A percentile compares a stretch with the other conserved stretches of the same genome.
Conservation (phyloP, 1,140 invertebrate genomes). For the Pemphigus obesinymphae region DNA sequence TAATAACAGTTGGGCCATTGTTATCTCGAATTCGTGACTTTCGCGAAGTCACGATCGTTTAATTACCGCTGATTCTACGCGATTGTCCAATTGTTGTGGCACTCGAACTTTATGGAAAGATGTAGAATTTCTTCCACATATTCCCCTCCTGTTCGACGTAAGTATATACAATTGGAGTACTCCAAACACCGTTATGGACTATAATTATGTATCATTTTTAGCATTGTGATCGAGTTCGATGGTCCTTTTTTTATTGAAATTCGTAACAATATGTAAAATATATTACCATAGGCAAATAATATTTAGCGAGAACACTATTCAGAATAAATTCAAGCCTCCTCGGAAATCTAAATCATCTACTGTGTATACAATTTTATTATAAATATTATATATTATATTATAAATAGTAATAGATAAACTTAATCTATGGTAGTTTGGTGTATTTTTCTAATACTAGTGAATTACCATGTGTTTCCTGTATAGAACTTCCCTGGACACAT, state of each 20-base stretch:
- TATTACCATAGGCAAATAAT: too few relatives aligned
- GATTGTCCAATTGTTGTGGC: slow-evolving; percentile 28
- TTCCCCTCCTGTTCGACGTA: neutral
- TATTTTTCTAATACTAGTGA: too few relatives aligned
- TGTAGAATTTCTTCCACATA: neutral
- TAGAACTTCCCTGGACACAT: too few relatives aligned
- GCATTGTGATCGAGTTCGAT: neutral
- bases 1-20: slow-evolving; percentile 25
- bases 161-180: neutral
- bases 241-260: neutral
- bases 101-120: slow-evolving; percentile 16
- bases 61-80: slow-evolving; percentile 6
- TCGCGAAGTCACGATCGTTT: slow-evolving; percentile 31
- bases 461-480: too few relatives aligned
- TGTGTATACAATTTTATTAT: too few relatives aligned
- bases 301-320: too few relatives aligned
- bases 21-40: slow-evolving; percentile 31
- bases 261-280: neutral
- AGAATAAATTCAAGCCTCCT: too few relatives aligned
- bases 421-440: too few relatives aligned
- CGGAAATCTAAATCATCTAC: too few relatives aligned
- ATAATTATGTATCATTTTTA: neutral
- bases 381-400: neutral
- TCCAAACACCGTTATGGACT: neutral
- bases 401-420: neutral